A percentile compares a stretch with the other conserved stretches of the same genome.
Evolutionary conservation across 2,113 vertebrate species (phyloP).

Genomic region (Eolophus roseicapilla): DNA sequence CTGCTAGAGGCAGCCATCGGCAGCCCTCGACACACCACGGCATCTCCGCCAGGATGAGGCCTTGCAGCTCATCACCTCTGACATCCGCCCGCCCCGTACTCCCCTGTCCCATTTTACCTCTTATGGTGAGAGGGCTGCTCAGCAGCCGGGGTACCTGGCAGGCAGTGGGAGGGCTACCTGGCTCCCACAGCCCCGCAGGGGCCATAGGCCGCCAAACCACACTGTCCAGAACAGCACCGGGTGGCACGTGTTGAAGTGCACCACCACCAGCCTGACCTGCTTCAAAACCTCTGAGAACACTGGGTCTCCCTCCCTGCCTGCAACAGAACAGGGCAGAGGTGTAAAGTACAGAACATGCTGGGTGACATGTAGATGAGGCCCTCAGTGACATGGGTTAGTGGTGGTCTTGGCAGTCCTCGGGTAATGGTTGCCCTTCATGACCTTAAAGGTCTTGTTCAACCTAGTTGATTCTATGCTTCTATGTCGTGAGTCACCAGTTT

Average conservation of each 20-base stretch:
- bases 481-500: no score
- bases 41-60: no score
- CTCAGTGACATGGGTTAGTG: not conserved
- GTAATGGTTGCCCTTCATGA: not conserved
- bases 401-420: not conserved
- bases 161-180: conserved; percentile 75
- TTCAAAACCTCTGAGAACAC: conserved; percentile 74
- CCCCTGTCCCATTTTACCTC: not conserved
- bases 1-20: not conserved
- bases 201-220: conserved; percentile 79
- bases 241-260: conserved; percentile 75
- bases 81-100: not conserved
- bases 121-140: not conserved
- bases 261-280: conserved; percentile 75
- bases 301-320: conserved; percentile 75
- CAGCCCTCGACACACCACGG: not conserved
- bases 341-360: not conserved
- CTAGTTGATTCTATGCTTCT: not conserved
- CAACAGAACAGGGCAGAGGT: not conserved
- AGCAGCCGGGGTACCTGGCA: conserved; percentile 67
- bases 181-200: conserved; percentile 77
- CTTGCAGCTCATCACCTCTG: not conserved
- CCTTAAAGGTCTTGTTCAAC: not conserved
- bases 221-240: conserved; percentile 74
- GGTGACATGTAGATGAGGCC: not conserved